Base-by-base conservation (phyloP, 2,888 invertebrate genomes). In the Cerastis leucographa region DNA sequence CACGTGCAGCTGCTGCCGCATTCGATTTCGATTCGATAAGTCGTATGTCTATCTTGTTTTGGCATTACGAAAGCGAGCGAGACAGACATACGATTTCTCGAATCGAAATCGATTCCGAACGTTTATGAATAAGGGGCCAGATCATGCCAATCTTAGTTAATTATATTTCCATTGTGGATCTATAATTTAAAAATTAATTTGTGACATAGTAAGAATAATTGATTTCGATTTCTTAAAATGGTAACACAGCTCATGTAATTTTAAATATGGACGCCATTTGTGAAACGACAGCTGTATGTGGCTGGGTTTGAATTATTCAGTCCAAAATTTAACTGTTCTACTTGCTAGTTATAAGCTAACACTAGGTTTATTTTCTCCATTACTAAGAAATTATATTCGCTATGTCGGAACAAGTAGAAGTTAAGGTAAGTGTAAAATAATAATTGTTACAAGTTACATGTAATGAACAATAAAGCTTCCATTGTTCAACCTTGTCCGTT, bases 401-500 rank as follows among this genome's bases (percentile, higher is more conserved):
- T 71, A 96, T 96, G 96, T 94, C 95, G 78, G 95, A 94, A 89
- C 93, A 94, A 77, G 85, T 91, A 56, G 93, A 93, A 81, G 82
- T 91, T 66, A 95, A 95, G 95, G 96, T 96, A 90, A 83, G 93
- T 92, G 85, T 69, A 56, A 68, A 46, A 61, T 19, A 46, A 61
- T 19, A 59, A 69, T 69, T 74, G 61, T 68, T 70, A 68, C 49
- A 74, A n/a, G 76, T 78, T 35, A n/a, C n/a, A n/a, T n/a, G n/a
- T 71, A 81, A 44, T 19, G 74, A 84, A 82, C 75, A 78, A 71
- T 74, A 77, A 73, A 87, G 85, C 82, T 92, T 93, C 93, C 94
- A 95, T 95, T 95, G 94, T 95, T 93, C 93, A 90, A 91, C 91
- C 91, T 93, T 92, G 91, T 93, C 91, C 84, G 90, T 92, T 92